Evolutionary conservation across 2,888 invertebrate genomes (phyloP), one percentile per base, ranked within the genome.

Genomic region (Crematogaster levior): DNA sequence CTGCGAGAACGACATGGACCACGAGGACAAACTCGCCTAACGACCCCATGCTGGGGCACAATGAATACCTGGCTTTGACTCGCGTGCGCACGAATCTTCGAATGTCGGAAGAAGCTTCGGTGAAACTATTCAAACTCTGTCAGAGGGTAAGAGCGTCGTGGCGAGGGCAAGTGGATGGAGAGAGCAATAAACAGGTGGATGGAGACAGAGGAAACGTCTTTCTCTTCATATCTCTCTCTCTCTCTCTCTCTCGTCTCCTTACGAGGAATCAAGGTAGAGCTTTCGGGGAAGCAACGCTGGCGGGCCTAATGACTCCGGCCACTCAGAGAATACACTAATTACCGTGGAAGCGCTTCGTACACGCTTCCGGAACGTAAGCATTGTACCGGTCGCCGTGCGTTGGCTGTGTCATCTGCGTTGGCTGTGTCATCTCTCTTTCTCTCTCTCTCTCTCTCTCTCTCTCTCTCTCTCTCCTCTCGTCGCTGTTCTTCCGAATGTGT

Each of bases 311-410:
- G 93, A 92, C 92, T 92, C 87, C 89, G 88, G 92, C 92, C 91
- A 92, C 92, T 93, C 91, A 86, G 90, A 91, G 91, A 91, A 92
- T 92, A 92, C 91, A 92, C 92, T 93, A 93, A 93, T 93, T 92
- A 91, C 90, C 90, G 86, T 89, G 91, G 90, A 91, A 90, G 90
- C 88, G 90, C 90, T 89, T 87, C 89, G 89, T 85, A 85, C 86
- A 89, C 88, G 88, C 88, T 91, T 89, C 89, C 88, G 87, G 85
- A 86, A 87, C 86, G 85, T 84, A 86, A 85, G 88, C 89, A 90
- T 90, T 91, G 91, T 91, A 83, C 86, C 88, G 79, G 85, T 87
- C 81, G 70, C 34, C 21, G 53, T n/a, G 65, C 30, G 21, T 40
- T 56, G n/a, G 40, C 34, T 80, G 85, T 66, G 72, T 56, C 77